Evolutionary conservation across 2,888 invertebrate genomes (phyloP), one percentile per base, ranked within the genome.

Genomic region (Pollenia amentaria): DNA sequence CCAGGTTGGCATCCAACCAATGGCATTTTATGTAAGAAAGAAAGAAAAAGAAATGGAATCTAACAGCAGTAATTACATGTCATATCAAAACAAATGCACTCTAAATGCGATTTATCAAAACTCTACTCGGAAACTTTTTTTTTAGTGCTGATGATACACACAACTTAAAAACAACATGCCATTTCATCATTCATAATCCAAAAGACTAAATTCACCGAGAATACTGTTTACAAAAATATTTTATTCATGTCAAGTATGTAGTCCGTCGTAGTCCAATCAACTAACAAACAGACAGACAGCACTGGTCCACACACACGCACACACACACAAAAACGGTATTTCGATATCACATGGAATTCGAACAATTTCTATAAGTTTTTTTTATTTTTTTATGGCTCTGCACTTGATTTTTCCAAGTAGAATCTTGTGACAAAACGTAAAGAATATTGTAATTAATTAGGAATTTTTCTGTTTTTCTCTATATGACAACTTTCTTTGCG

Each of bases 41-140:
- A 16, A 48, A 67, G 51, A 29, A 29, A 29, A 29, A 29, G 69
- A 69, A 75, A 82, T 84, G 79, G 80, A 72, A 87, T 84, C 84
- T 81, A 84, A 87, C 84, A 77, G 67, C 87, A 87, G 77, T 84
- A 87, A 87, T 87, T 87, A 84, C 87, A 77, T 87, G 87, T 87
- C 87, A 87, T 87, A 87, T 87, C 87, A 87, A 84, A 87, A 81
- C 84, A 87, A 87, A 87, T 87, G 84, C 84, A 81, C 84, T 83
- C 55, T 48, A 80, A 87, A 84, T 67, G 84, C 77, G 80, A 87
- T 83, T 86, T 72, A 86, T 86, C 83, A 82, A 76, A 72, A 60
- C 60, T 69, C 29, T 67, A 64, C 75, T 51, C 51, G 18, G 29
- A 48, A 16, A 21, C 57, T 29, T 60, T 6, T 12, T 48, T 57